Base-by-base conservation (phyloP, 2,113 vertebrate species). In the Struthio camelus region DNA sequence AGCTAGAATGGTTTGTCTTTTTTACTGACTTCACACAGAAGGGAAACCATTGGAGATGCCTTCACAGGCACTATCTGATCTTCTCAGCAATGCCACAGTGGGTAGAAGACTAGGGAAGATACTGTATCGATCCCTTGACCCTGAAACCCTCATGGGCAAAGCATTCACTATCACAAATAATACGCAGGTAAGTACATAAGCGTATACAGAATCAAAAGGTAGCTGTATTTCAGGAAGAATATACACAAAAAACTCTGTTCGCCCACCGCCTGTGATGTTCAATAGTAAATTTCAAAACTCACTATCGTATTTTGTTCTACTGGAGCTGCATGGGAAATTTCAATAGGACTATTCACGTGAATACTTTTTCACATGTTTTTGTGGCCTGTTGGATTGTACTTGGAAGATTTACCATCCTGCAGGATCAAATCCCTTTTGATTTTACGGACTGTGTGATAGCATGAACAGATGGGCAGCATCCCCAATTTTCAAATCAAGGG, bases 1-100 rank as follows among this genome's bases (percentile, higher is more conserved):
- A 90, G 67, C 40, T 79, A 53, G 66, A 91, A 75, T 61, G 24
- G 56, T 86, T 96, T 91, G 22, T 88, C 24, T 93, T 88, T 58
- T 91, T 89, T 79, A 85, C 65, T 90, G 73, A 73, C 62, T 92
- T 62, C 44, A 80, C 18, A 59, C 25, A 70, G 30, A 79, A 94
- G 75, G 12, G 32, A 67, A 93, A 76, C 15, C 61, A 71, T 48
- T 76, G 61, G 19, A 87, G 17, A 14, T 54, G 15, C 87, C 64
- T 95, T 90, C 28, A 30, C 25, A 80, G 59, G 14, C 25, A 61
- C 65, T 58, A 85, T 42, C 50, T 79, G 7, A 30, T 80, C 27
- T 90, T 73, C 46, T 80, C 53, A 58, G 58, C 62, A 80, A 22
- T 58, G n/a, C 9, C 27, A 58, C 32, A 61, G 23, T 34, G n/a